Evolutionary conservation across 2,888 invertebrate genomes (phyloP).

Genomic region (Pycnomerus fuliginosus): DNA sequence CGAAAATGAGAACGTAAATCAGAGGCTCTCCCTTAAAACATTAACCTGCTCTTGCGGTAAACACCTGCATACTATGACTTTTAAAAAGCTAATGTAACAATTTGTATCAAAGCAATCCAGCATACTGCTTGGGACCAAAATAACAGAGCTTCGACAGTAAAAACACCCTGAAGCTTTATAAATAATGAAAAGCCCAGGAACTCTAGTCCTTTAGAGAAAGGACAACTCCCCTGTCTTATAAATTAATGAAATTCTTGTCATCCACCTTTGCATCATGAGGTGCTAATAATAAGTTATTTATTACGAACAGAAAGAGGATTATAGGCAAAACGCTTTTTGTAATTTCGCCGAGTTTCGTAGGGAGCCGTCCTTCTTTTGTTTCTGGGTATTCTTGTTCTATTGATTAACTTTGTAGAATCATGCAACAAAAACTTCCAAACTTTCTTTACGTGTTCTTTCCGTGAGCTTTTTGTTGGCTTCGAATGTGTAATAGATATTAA

Average conservation of each 20-base stretch:
- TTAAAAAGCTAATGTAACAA: too few species aligned
- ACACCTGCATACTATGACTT: too few species aligned
- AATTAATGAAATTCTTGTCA: too few species aligned
- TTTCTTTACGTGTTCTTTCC: slow-evolving; percentile 17
- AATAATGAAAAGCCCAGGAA: too few species aligned
- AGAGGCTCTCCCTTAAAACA: slow-evolving; percentile 32
- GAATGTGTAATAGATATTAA: too few species aligned
- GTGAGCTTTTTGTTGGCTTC: slow-evolving; percentile 8
- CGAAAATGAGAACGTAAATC: slow-evolving; percentile 42
- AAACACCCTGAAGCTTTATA: too few species aligned
- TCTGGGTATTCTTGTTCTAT: slow-evolving; percentile 14
- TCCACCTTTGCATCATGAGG: too few species aligned
- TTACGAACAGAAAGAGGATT: slow-evolving; percentile 16
- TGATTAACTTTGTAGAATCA: slow-evolving; percentile 21
- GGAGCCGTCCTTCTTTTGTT: slow-evolving; percentile 18
- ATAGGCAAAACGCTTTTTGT: slow-evolving; percentile 20
- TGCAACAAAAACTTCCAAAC: slow-evolving; percentile 16
- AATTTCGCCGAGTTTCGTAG: slow-evolving; percentile 17
- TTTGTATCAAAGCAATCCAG: too few species aligned
- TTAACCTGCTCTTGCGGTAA: slow-evolving; percentile 29
- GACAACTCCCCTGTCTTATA: too few species aligned
- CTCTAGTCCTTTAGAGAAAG: too few species aligned
- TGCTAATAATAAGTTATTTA: slow-evolving; percentile 21
- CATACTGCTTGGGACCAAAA: too few species aligned
- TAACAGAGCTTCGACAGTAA: too few species aligned